Base-by-base conservation (phyloP, 2,888 invertebrate genomes). In the Melieria omissa region DNA sequence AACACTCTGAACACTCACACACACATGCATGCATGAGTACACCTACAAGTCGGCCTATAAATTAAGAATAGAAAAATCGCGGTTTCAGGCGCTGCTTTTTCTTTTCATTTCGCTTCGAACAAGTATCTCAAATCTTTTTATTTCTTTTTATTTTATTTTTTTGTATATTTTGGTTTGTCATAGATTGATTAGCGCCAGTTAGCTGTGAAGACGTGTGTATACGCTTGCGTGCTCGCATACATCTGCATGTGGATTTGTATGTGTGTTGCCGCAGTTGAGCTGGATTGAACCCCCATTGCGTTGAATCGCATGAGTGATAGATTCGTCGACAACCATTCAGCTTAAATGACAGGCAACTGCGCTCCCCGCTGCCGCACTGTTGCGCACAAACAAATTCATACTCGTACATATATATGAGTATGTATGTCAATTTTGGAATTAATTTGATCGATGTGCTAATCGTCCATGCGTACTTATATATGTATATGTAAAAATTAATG, bases 301-400 rank as follows among this genome's bases (percentile, higher is more conserved):
- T 16, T 61, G 42, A 68, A 68, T 44, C 61, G 68, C 61, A 61
- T 68, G 61, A 62, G 54, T 68, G 68, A 68, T 61, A 68, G 60
- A 61, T 68, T 68, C 52, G 44, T 52, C 42, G 61, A 41, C 52
- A 57, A 46, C 66, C 46, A 65, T 57, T 58, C 66, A 29, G 12
- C 10, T 47, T n/a, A 45, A 65, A 55, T 42, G 66, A 66, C 57
- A 66, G n/a, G 10, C 5, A 42, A 8, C 9, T 5, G 29, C 58
- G 66, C 45, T n/a, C 52, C 52, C 46, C 52, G 54, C 45, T 16
- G 54, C 45, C 14, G 52, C 12, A 62, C n/a, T 61, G 5, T 46
- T 45, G 29, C 54, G 16, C 45, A 52, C n/a, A 52, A n/a, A n/a
- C 42, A 52, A 8, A 47, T 45, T 65, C 45, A 55, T 65, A 45